Conservation (phyloP, 1,140 invertebrate species). For the Cryptotermes secundus region DNA sequence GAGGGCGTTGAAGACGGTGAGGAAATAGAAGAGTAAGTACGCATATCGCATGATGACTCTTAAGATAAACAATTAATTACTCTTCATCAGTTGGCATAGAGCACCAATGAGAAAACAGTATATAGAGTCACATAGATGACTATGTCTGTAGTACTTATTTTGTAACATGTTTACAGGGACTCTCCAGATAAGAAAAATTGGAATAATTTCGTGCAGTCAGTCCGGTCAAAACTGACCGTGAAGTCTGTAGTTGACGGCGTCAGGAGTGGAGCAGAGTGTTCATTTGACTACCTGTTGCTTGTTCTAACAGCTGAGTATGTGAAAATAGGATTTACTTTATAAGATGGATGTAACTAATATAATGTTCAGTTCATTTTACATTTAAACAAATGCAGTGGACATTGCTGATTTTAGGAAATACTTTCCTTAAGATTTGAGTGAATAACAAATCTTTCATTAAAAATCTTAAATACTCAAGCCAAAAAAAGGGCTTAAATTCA, state of each 20-base stretch:
- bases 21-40: constrained; percentile 48
- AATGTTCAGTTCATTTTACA: too few species aligned
- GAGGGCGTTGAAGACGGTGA: constrained; percentile 48
- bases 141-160: neutral
- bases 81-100: too few species aligned
- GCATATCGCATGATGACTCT: neutral
- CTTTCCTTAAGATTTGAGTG: too few species aligned
- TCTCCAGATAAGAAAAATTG: constrained; percentile 56
- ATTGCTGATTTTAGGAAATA: too few species aligned
- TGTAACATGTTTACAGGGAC: neutral
- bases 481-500: too few species aligned
- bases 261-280: constrained; percentile 69
- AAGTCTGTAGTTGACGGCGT: constrained; percentile 83
- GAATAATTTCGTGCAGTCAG: constrained; percentile 68
- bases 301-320: constrained; percentile 78
- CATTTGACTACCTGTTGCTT: constrained; percentile 79
- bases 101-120: too few species aligned
- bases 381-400: too few species aligned
- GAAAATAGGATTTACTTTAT: neutral
- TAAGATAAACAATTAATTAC: too few species aligned
- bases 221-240: constrained; percentile 77
- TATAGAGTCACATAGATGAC: too few species aligned
- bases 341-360: too few species aligned
- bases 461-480: too few species aligned
- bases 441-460: too few species aligned